phyloP scores from a whole-genome alignment of 2,797 vertebrate genomes.

The Caiman crocodilus region DNA sequence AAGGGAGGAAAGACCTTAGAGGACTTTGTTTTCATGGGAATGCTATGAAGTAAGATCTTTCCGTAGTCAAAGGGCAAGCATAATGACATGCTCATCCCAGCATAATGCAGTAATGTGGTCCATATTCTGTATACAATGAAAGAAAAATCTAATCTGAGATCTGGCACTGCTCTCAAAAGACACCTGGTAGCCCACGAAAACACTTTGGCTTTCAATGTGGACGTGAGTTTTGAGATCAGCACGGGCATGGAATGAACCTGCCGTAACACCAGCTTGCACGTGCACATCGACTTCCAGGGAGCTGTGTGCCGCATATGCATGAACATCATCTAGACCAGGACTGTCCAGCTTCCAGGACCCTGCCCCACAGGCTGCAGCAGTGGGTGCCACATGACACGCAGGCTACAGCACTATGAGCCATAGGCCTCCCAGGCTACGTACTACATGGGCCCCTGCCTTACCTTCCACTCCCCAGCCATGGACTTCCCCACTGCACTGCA shows the following conservation, averaged over 20 bases:
- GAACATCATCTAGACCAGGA: neutral
- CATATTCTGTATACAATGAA: neutral
- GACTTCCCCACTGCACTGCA: too few relatives aligned
- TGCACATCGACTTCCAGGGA: neutral
- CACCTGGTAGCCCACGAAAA: neutral
- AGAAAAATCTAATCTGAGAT: neutral
- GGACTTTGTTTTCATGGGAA: neutral
- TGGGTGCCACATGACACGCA: too few relatives aligned
- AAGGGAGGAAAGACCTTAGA: neutral
- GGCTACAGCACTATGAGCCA: too few relatives aligned
- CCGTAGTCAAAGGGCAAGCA: too few relatives aligned
- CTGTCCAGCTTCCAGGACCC: too few relatives aligned
- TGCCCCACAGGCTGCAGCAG: too few relatives aligned
- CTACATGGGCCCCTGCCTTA: too few relatives aligned
- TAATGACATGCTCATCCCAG: neutral
- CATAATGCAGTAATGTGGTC: neutral
- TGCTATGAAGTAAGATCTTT: neutral
- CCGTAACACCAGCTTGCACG: neutral
- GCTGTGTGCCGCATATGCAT: rapidly evolving
- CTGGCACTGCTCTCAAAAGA: neutral
- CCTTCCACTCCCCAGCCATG: too few relatives aligned
- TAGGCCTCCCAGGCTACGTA: too few relatives aligned
- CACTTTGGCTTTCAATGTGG: neutral
- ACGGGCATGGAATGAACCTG: rapidly evolving
- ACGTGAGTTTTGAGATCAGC: neutral